Conservation (phyloP, 1,140 invertebrate genomes). For the Belonocnema kinseyi region DNA sequence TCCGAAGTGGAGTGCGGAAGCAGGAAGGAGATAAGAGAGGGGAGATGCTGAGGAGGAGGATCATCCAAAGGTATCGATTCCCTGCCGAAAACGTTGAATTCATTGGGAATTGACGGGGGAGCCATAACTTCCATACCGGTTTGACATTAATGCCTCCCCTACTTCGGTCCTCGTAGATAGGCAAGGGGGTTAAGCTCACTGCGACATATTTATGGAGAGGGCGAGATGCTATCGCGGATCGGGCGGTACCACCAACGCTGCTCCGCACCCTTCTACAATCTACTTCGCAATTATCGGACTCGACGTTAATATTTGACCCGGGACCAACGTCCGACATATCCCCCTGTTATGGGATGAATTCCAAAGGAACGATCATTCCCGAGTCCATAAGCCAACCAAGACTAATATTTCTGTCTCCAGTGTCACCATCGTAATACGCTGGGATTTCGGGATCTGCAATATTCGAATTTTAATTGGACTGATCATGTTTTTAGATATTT, state of each 20-base stretch:
- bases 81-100: constrained; percentile 74
- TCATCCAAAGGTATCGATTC: constrained; percentile 71
- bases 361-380: constrained; percentile 23
- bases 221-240: constrained; percentile 73
- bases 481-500: background rate
- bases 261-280: constrained; percentile 69
- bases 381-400: constrained; percentile 7
- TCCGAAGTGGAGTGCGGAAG: background rate
- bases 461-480: background rate
- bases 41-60: background rate
- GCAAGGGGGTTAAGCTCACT: constrained; percentile 74
- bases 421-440: constrained; percentile 1
- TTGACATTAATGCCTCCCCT: constrained; percentile 75
- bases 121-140: constrained; percentile 75
- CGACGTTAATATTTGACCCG: constrained; percentile 75
- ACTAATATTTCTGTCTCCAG: constrained; percentile 16
- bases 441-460: background rate
- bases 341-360: constrained; percentile 34
- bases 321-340: constrained; percentile 56
- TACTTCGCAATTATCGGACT: constrained; percentile 75
- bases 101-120: constrained; percentile 76
- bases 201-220: constrained; percentile 76
- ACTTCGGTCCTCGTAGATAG: constrained; percentile 62
- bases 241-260: constrained; percentile 54
- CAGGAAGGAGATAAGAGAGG: constrained; percentile 44